Percentiles rank a stretch among this genome's conserved stretches.
Conservation (phyloP, 1,140 invertebrate species). For the Ceratina japonica region DNA sequence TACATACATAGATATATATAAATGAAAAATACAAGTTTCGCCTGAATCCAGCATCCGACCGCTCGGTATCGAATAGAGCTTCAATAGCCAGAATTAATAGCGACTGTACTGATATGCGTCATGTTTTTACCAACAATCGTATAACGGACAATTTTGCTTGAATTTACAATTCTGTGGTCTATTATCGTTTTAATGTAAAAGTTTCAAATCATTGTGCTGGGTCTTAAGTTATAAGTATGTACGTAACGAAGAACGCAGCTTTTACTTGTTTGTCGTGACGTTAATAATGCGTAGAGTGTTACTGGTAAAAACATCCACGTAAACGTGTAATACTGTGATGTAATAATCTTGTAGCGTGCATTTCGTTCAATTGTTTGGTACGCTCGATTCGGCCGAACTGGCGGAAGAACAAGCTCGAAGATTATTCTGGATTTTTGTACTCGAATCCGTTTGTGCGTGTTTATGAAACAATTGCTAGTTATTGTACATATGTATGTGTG, state of each 20-base stretch:
- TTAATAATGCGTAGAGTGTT: neutral
- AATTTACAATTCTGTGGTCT: conserved; percentile 22
- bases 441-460: conserved; percentile 46
- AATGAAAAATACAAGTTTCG: conserved; percentile 22
- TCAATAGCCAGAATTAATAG: conserved; percentile 33
- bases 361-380: conserved; percentile 21
- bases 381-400: conserved; percentile 51
- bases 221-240: too few species aligned
- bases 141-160: neutral
- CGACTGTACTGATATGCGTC: conserved; percentile 7
- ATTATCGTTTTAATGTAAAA: neutral
- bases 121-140: conserved; percentile 31
- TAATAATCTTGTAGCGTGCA: conserved; percentile 16
- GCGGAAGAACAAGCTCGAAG: conserved; percentile 34
- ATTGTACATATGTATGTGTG: conserved; percentile 58
- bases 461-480: conserved; percentile 42
- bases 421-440: conserved; percentile 54
- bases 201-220: too few species aligned
- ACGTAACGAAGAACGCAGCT: too few species aligned
- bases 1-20: conserved; percentile 56
- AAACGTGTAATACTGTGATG: conserved; percentile 40
- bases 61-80: conserved; percentile 54
- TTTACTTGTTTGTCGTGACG: neutral
- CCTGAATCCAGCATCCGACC: conserved; percentile 38
- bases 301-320: conserved; percentile 39